Evolutionary conservation across 2,113 vertebrate genomes (phyloP).

Genomic region (Carassius carassius): DNA sequence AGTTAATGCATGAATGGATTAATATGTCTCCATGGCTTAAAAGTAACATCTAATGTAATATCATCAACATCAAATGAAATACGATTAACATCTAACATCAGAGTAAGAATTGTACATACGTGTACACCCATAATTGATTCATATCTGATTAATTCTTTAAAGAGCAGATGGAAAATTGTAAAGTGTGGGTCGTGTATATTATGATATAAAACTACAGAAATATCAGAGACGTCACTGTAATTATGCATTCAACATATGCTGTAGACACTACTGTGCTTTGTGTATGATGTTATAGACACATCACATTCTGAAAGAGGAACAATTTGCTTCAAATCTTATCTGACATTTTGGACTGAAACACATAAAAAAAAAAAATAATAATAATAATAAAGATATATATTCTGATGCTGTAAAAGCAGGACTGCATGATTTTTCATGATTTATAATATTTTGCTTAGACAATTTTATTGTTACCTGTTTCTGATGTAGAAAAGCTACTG

Average conservation of each 20-base stretch:
- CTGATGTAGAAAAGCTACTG: too few relatives aligned
- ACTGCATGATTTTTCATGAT: background rate
- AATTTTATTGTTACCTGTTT: background rate
- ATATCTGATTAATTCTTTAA: background rate
- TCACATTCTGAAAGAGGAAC: background rate
- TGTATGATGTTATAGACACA: background rate
- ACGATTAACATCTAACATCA: too few relatives aligned
- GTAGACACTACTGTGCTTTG: background rate
- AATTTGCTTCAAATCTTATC: background rate
- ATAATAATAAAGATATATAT: too few relatives aligned
- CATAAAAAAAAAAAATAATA: background rate
- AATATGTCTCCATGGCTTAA: too few relatives aligned
- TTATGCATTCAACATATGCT: background rate
- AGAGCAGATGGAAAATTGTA: background rate
- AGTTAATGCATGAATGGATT: too few relatives aligned
- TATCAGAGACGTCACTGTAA: background rate
- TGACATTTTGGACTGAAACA: background rate
- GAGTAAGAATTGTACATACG: background rate
- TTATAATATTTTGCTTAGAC: background rate
- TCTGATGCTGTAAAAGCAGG: background rate
- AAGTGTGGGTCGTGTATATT: background rate
- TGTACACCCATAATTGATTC: too few relatives aligned
- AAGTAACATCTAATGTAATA: too few relatives aligned
- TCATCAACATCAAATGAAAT: too few relatives aligned
- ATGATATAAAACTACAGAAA: background rate